Evolutionary conservation across 2,888 invertebrate genomes (phyloP).

Genomic region (Ennomos quercinarius): DNA sequence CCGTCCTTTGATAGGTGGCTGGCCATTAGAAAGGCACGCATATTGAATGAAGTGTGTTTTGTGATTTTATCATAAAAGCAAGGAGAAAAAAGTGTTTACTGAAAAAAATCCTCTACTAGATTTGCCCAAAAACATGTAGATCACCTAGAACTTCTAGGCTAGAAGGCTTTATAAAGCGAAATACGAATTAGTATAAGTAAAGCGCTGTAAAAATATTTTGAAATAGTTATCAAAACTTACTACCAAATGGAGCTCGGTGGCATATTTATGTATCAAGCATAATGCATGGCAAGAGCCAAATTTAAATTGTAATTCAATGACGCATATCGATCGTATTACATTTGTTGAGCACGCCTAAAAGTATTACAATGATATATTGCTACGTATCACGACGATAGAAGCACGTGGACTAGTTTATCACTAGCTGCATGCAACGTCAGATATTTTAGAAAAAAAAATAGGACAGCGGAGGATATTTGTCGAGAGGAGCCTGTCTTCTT

Average conservation of each 20-base stretch:
- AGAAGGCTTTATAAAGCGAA: conserved; percentile 2
- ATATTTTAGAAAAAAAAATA: conserved; percentile 29
- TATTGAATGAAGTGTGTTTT: conserved; percentile 18
- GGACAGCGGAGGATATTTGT: conserved; percentile 18
- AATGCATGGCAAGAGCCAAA: conserved; percentile 47
- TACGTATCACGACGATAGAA: conserved; percentile 40
- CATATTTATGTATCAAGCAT: conserved; percentile 50
- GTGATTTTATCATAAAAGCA: conserved; percentile 15
- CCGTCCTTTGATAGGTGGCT: conserved; percentile 58
- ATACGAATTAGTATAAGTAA: neutral
- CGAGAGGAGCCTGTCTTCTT: conserved; percentile 32
- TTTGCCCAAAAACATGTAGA: conserved; percentile 1
- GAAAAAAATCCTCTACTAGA: neutral
- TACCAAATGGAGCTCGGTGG: conserved; percentile 51
- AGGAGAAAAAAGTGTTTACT: conserved; percentile 17
- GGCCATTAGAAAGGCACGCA: conserved; percentile 51
- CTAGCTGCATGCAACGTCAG: conserved; percentile 34
- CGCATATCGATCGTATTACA: conserved; percentile 56
- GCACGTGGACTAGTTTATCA: conserved; percentile 43
- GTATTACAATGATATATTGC: conserved; percentile 50
- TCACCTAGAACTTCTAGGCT: too few species aligned
- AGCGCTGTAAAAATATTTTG: conserved; percentile 35
- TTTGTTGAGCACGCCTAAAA: conserved; percentile 49
- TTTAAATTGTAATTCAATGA: conserved; percentile 59
- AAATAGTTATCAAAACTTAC: conserved; percentile 53